Evolutionary conservation across 2,888 invertebrate species (phyloP).

Genomic region (Eristalis intricaria): DNA sequence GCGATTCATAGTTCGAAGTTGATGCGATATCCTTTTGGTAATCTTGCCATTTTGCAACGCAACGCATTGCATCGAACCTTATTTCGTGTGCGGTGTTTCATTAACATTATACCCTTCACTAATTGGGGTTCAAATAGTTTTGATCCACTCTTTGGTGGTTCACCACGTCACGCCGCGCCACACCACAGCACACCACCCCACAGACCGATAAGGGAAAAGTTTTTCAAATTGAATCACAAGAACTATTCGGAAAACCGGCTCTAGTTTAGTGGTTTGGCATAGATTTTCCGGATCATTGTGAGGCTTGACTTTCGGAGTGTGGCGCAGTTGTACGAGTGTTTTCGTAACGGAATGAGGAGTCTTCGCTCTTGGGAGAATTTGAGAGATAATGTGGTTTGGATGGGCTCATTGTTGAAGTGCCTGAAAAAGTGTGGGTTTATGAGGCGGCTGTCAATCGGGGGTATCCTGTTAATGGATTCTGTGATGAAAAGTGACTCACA

Average conservation of each 20-base stretch:
- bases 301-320: background rate
- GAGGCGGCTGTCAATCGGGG: too few species aligned
- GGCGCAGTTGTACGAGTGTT: background rate
- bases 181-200: background rate
- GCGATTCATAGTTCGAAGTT: conserved; percentile 22
- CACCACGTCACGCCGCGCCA: background rate
- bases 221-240: conserved; percentile 43
- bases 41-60: conserved; percentile 17
- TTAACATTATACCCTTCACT: conserved; percentile 57
- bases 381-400: background rate
- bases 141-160: conserved; percentile 35
- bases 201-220: conserved; percentile 13
- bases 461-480: too few species aligned
- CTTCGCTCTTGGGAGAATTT: background rate
- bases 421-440: too few species aligned
- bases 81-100: conserved; percentile 30
- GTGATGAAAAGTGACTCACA: too few species aligned
- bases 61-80: background rate
- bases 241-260: conserved; percentile 15
- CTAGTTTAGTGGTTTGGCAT: conserved; percentile 1
- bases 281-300: conserved; percentile 7
- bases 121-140: conserved; percentile 67
- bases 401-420: too few species aligned
- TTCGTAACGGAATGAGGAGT: background rate
- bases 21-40: conserved; percentile 2